phyloP scores from a whole-genome alignment of 2,113 vertebrate species.

The Notothenia rossii region DNA sequence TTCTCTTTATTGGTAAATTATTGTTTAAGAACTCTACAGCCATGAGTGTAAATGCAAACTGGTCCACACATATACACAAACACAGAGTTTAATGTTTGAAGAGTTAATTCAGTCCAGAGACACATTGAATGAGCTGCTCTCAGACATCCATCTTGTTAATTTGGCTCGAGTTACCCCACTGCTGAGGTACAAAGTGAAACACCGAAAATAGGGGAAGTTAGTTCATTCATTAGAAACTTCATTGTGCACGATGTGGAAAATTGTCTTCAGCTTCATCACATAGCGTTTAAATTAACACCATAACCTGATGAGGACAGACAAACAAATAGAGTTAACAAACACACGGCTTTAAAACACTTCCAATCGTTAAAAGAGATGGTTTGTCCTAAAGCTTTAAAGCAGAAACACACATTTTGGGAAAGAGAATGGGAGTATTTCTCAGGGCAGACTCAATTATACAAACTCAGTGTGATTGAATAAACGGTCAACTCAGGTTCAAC shows the following conservation, averaged over 20 bases:
- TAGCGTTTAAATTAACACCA: not conserved
- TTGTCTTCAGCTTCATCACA: slow-evolving; percentile 3
- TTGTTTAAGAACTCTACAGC: not conserved
- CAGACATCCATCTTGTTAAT: slow-evolving; percentile 28
- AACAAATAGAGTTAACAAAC: not conserved
- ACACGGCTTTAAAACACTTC: not conserved
- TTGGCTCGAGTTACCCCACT: slow-evolving; percentile 2
- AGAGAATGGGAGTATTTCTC: not conserved
- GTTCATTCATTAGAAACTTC: slow-evolving; percentile 8
- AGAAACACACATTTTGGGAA: not conserved
- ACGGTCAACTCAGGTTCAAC: not conserved
- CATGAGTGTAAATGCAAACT: not conserved
- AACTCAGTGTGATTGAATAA: not conserved
- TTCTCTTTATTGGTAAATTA: not conserved
- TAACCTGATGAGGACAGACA: not conserved
- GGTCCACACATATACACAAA: slow-evolving; percentile 1
- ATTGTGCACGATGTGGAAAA: slow-evolving; percentile 24
- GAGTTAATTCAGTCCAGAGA: slow-evolving; percentile 28
- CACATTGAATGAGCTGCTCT: slow-evolving; percentile 3
- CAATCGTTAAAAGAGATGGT: not conserved
- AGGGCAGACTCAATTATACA: not conserved
- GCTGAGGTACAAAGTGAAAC: slow-evolving; percentile 12
- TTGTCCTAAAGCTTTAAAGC: not conserved
- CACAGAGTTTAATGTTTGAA: slow-evolving; percentile 2
- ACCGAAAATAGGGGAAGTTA: slow-evolving; percentile 1